Evolutionary conservation across 2,113 vertebrate species (phyloP).

Genomic region (Odontesthes bonariensis): DNA sequence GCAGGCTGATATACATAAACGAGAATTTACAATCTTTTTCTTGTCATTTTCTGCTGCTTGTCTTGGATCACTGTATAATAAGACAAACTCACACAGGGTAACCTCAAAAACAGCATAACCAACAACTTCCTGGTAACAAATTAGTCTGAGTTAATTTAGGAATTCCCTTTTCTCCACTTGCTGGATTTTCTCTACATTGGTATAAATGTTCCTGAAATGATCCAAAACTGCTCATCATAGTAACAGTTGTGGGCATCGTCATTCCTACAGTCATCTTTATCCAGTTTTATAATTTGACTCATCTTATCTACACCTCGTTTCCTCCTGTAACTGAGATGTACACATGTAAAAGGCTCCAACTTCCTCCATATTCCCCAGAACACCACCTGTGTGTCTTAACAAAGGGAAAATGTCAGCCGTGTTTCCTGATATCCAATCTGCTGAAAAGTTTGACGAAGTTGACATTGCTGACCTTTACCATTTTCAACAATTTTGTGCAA

Average conservation of each 20-base stretch:
- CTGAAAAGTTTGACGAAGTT: background rate
- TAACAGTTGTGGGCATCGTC: too few relatives aligned
- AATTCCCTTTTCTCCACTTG: too few relatives aligned
- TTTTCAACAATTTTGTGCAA: background rate
- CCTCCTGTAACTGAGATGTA: background rate
- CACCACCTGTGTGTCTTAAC: too few relatives aligned
- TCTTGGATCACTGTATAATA: background rate
- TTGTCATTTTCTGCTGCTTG: background rate
- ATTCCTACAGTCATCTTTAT: too few relatives aligned
- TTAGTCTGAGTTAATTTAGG: background rate
- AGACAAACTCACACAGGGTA: too few relatives aligned
- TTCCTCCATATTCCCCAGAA: background rate
- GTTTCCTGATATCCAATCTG: too few relatives aligned
- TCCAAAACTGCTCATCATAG: too few relatives aligned
- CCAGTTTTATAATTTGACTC: background rate
- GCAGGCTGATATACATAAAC: background rate
- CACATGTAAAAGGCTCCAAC: background rate
- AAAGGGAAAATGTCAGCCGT: too few relatives aligned
- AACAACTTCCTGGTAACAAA: background rate
- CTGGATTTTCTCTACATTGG: too few relatives aligned
- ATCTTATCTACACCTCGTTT: background rate
- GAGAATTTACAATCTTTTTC: background rate
- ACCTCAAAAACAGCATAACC: background rate
- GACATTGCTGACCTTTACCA: background rate
- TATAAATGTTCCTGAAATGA: too few relatives aligned